Percentiles rank a stretch among this genome's conserved stretches.
Conservation (phyloP, 2,888 invertebrate species). For the Athalia rosae region DNA sequence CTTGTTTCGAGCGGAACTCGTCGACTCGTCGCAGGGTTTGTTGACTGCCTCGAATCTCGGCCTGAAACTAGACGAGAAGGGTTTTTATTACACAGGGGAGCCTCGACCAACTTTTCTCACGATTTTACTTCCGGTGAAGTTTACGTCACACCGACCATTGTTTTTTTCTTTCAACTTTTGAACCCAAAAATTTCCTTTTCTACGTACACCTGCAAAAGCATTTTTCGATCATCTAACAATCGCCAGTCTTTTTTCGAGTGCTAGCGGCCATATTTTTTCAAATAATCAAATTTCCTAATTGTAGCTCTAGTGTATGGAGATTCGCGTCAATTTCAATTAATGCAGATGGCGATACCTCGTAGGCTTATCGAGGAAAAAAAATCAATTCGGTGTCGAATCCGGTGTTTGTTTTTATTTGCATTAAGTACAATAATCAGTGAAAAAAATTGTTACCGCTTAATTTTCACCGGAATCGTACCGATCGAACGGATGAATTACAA, state of each 20-base stretch:
- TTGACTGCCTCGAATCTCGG: conserved; percentile 40
- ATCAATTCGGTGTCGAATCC: too few relatives aligned
- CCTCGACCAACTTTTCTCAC: conserved; percentile 5
- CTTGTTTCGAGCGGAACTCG: conserved; percentile 34
- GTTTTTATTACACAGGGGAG: conserved; percentile 35
- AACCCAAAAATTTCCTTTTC: background rate
- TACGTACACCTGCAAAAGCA: background rate
- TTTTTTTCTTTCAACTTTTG: background rate
- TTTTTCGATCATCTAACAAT: too few relatives aligned
- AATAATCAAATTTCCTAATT: too few relatives aligned
- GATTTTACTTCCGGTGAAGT: conserved; percentile 17
- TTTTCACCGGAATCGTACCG: background rate
- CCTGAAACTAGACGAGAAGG: conserved; percentile 41
- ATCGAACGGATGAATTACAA: conserved; percentile 21
- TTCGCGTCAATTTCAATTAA: too few relatives aligned
- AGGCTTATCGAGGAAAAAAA: too few relatives aligned
- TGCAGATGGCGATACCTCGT: too few relatives aligned
- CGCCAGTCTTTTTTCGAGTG: too few relatives aligned
- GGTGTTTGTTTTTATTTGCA: too few relatives aligned
- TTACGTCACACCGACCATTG: conserved; percentile 20
- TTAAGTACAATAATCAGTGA: background rate
- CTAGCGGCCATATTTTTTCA: too few relatives aligned
- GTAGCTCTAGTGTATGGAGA: too few relatives aligned
- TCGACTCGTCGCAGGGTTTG: conserved; percentile 31
- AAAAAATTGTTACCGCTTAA: background rate